Percentiles rank a stretch among this genome's conserved stretches.
phyloP scores from a whole-genome alignment of 2,113 vertebrate species.

The Picathartes gymnocephalus region DNA sequence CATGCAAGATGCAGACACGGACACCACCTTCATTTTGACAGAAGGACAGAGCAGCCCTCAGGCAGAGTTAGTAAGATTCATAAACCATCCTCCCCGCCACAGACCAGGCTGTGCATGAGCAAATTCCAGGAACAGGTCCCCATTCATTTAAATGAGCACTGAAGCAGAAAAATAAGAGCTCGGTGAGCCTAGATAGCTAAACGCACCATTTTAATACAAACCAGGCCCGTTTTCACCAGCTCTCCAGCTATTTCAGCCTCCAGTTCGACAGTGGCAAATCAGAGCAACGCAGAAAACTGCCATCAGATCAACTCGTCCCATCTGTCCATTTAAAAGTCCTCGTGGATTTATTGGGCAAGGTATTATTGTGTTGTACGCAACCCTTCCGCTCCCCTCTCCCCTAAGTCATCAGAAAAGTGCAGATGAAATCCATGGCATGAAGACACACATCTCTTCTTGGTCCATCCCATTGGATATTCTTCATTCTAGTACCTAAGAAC shows the following conservation, averaged over 20 bases:
- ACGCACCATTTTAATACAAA: constrained; percentile 44
- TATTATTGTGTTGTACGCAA: neutral
- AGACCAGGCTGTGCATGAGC: neutral
- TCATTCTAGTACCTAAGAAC: constrained; percentile 12
- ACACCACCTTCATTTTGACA: neutral
- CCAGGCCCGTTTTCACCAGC: neutral
- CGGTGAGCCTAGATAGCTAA: neutral
- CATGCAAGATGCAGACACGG: fast-evolving
- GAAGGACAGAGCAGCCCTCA: neutral
- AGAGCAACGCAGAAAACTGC: neutral
- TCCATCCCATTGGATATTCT: neutral
- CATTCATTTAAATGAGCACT: neutral
- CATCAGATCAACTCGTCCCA: neutral
- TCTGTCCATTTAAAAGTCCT: neutral
- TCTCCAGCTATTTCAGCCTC: neutral
- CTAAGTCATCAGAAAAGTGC: constrained; percentile 24
- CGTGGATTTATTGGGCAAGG: neutral
- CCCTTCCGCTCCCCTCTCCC: neutral
- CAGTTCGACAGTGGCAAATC: neutral
- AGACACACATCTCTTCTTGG: constrained; percentile 25
- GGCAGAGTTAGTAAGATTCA: neutral
- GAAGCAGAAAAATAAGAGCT: neutral
- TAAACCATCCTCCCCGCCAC: neutral
- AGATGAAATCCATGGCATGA: constrained; percentile 42
- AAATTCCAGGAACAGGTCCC: neutral